These are phyloP conservation scores for Pelecanoides urinatrix DNA, from an alignment of 2,113 vertebrate genomes.

Conservation along the genomic window DNA sequence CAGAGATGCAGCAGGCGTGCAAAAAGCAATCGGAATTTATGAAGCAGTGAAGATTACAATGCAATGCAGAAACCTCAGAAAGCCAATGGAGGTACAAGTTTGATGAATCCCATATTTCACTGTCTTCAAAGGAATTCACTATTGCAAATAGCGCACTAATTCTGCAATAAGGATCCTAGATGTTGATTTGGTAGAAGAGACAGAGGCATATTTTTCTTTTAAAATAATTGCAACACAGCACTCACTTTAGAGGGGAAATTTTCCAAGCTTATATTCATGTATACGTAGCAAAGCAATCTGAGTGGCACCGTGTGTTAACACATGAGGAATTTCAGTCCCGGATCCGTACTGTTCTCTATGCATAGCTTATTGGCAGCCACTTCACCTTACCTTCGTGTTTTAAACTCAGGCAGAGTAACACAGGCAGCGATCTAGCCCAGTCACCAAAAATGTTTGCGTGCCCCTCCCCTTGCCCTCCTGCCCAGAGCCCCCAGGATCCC, in stretches of 20 bases:
- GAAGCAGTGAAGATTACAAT: neutral
- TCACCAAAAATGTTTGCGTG: fast-evolving
- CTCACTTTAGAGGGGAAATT: neutral
- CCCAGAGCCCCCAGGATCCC: neutral
- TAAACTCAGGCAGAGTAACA: neutral
- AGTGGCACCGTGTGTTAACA: neutral
- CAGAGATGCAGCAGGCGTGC: neutral
- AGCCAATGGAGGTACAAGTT: neutral
- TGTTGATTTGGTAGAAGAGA: neutral
- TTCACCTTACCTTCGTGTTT: neutral
- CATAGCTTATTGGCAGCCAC: neutral
- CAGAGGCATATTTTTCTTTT: neutral
- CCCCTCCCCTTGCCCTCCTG: neutral
- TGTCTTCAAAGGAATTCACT: neutral
- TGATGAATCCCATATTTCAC: neutral
- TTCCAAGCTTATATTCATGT: neutral
- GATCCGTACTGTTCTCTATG: neutral
- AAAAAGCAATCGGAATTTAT: neutral
- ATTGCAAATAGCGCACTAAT: neutral
- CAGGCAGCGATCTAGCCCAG: fast-evolving
- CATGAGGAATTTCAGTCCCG: fast-evolving
- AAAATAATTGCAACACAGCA: neutral
- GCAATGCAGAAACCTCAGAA: neutral
- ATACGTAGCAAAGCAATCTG: neutral
- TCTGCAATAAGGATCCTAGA: neutral